Conservation (phyloP, 2,113 vertebrate genomes). For the Stegostoma tigrinum region DNA sequence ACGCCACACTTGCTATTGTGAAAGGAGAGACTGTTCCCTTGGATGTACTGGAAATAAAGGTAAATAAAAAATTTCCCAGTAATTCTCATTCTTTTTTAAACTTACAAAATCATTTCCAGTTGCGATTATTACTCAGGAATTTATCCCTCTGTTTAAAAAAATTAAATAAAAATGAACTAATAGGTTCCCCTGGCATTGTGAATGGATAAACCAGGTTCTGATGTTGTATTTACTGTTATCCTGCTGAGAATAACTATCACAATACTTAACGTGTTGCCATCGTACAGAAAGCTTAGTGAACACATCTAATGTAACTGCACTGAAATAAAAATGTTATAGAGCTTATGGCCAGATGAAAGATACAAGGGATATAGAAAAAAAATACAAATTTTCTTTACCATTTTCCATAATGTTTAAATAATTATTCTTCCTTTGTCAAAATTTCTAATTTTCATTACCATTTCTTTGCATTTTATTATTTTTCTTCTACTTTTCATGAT, state of each 20-base stretch:
- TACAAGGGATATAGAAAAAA: neutral
- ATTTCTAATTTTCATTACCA: neutral
- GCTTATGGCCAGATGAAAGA: neutral
- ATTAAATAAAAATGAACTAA: neutral
- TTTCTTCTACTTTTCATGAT: neutral
- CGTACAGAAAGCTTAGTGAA: neutral
- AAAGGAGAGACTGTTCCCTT: conserved; percentile 84
- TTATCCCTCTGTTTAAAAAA: neutral
- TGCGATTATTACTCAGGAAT: neutral
- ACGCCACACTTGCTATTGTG: conserved; percentile 82
- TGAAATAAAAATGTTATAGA: neutral
- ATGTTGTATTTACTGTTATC: neutral
- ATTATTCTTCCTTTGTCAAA: neutral
- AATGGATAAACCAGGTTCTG: neutral
- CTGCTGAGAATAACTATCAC: neutral
- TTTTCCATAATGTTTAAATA: neutral
- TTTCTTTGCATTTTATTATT: neutral
- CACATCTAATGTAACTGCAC: neutral
- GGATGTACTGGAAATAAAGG: conserved; percentile 92
- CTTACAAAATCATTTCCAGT: neutral
- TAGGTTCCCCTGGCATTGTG: neutral
- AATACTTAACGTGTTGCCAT: neutral
- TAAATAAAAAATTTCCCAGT: conserved; percentile 45
- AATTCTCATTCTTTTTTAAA: neutral
- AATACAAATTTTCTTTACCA: neutral